Percentiles rank a stretch among this genome's conserved stretches.
These are phyloP conservation scores for Xestoiulus laeticollis DNA, from an alignment of 2,888 invertebrate species.

Conservation along the genomic window DNA sequence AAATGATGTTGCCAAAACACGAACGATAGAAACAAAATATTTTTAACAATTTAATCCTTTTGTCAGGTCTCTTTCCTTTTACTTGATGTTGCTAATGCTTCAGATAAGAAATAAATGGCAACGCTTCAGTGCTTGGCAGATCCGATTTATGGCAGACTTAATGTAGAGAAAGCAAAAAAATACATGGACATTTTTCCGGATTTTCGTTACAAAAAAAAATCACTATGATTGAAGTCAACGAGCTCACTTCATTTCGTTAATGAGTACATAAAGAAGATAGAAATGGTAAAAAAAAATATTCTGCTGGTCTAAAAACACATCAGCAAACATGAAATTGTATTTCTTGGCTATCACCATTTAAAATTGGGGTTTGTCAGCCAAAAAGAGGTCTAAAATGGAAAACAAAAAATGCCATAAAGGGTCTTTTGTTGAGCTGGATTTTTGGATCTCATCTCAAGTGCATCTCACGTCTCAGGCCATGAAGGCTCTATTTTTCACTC, in stretches of 20 bases:
- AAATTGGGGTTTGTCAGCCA: not conserved
- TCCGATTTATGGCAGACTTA: not conserved
- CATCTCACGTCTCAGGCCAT: not conserved
- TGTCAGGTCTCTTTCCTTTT: not conserved
- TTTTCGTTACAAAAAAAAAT: not conserved
- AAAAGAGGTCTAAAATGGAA: not conserved
- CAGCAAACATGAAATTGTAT: not conserved
- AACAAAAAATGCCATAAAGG: not conserved
- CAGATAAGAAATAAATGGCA: slow-evolving; percentile 17
- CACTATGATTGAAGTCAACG: slow-evolving; percentile 18
- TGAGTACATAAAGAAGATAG: not conserved
- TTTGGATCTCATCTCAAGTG: not conserved
- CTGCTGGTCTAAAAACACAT: too few species aligned
- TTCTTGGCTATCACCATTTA: not conserved
- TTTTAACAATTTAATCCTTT: slow-evolving; percentile 25
- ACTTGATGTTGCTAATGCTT: not conserved
- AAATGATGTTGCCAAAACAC: not conserved
- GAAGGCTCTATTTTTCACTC: not conserved
- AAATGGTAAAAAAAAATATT: not conserved
- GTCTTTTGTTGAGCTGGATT: not conserved
- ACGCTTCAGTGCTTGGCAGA: not conserved
- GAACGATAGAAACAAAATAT: not conserved
- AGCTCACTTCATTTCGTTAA: not conserved
- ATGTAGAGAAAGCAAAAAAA: not conserved
- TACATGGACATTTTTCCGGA: not conserved